Evolutionary conservation across 2,888 invertebrate species (phyloP).

Genomic region (Himalopsyche tibetana): DNA sequence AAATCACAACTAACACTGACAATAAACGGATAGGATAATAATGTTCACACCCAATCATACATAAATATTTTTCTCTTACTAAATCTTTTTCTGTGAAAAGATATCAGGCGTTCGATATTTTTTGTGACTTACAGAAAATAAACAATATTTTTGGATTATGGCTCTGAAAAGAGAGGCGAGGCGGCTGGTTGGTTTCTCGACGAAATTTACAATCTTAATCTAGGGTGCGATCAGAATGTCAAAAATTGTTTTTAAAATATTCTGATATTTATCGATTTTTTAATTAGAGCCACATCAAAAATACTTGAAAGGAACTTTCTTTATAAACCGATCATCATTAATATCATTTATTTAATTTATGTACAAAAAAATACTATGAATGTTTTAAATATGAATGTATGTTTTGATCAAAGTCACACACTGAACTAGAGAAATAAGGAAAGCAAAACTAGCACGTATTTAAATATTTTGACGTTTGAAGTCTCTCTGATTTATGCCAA

Average conservation of each 20-base stretch:
- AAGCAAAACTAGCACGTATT: no score
- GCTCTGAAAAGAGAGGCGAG: not conserved
- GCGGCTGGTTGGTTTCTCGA: constrained; percentile 5
- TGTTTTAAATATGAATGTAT: no score
- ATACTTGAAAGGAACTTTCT: no score
- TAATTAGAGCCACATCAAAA: no score
- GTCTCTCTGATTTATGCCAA: no score
- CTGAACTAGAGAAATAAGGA: no score
- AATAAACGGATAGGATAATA: not conserved
- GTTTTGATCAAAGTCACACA: no score
- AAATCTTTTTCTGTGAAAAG: constrained; percentile 17
- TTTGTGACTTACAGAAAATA: constrained; percentile 31
- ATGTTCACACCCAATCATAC: not conserved
- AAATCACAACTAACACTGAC: not conserved
- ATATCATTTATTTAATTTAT: no score
- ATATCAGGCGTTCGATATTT: constrained; percentile 9
- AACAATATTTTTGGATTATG: constrained; percentile 22
- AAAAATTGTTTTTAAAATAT: not conserved
- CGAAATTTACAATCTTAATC: not conserved
- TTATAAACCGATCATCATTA: no score
- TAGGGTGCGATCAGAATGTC: not conserved
- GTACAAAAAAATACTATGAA: no score
- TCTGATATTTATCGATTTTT: no score
- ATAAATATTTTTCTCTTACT: not conserved
- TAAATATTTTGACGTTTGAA: no score